Evolutionary conservation across 1,140 invertebrate genomes (phyloP), one percentile per base, ranked within the genome.

Genomic region (Lerema accius): DNA sequence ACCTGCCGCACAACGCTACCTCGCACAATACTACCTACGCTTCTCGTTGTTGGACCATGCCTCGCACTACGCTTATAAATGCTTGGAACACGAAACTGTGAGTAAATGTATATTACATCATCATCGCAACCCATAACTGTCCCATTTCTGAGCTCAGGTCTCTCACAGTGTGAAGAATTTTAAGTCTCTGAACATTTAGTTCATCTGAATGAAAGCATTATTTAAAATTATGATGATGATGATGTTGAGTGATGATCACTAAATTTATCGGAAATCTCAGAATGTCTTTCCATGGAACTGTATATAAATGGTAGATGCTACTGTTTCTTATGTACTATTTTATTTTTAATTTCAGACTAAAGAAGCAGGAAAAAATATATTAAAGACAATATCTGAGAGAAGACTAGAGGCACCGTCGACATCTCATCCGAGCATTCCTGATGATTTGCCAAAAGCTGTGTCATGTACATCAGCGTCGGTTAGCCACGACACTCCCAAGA

Each of bases 11-110:
- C 96, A 97, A 74, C 95, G 96, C 76, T 99, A 97, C 84, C 92
- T 99, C 23, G 97, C 98, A 0, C 96, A 97, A 78, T 97, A 97
- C 90, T 95, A 98, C 86, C 92, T 98, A 42, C 95, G 95, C 55
- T 94, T 94, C 69, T 95, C 93, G 1, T 91, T 96, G 43, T 92
- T 98, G 35, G 97, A 99, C 78, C 94, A 95, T 61, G 97, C 98
- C 0, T 95, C 97, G 74, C 94, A 95, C 70, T 98, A 97, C 87
- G 98, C 98, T 0, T 97, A 98, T 78, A 98, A 98, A 82, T 99
- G 98, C 88, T 92, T 98, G 42, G 95, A 97, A 73, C 96, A 95
- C 84, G 95, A 95, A 67, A 94, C 94, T 84, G 93, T 94, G 67
- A 83, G 84, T 82, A 16, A 23, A 23, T 23, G 19, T 15, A 17